Evolutionary conservation across 2,888 invertebrate genomes (phyloP).

Genomic region (Troilus luridus): DNA sequence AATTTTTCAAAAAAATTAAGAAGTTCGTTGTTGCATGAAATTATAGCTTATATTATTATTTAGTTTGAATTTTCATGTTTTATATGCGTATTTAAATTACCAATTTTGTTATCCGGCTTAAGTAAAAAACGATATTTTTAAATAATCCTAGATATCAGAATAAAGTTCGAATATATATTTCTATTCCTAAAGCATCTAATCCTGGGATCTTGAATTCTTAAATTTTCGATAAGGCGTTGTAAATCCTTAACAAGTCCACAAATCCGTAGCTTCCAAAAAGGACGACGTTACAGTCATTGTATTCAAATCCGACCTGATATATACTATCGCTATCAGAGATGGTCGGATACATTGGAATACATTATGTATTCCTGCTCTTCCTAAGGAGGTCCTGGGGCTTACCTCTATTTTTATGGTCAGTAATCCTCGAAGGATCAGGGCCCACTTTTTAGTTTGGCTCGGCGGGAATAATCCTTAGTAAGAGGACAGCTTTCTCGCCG

Average conservation of each 20-base stretch:
- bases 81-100: too few species aligned
- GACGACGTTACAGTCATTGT: not conserved
- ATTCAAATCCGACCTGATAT: conserved; percentile 29
- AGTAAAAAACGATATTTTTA: too few species aligned
- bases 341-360: conserved; percentile 7
- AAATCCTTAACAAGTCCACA: conserved; percentile 17
- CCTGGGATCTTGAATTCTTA: not conserved
- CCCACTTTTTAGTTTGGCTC: not conserved
- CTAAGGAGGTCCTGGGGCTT: not conserved
- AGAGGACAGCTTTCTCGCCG: not conserved
- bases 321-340: conserved; percentile 5
- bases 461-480: not conserved
- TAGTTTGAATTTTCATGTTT: too few species aligned
- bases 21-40: too few species aligned
- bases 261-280: not conserved
- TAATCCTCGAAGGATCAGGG: not conserved
- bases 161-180: not conserved
- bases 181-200: not conserved
- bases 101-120: too few species aligned
- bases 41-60: too few species aligned
- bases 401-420: not conserved
- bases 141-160: not conserved
- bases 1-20: too few species aligned
- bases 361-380: not conserved
- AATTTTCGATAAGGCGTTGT: not conserved